phyloP scores from a whole-genome alignment of 2,113 vertebrate genomes.

The Pygoscelis adeliae region DNA sequence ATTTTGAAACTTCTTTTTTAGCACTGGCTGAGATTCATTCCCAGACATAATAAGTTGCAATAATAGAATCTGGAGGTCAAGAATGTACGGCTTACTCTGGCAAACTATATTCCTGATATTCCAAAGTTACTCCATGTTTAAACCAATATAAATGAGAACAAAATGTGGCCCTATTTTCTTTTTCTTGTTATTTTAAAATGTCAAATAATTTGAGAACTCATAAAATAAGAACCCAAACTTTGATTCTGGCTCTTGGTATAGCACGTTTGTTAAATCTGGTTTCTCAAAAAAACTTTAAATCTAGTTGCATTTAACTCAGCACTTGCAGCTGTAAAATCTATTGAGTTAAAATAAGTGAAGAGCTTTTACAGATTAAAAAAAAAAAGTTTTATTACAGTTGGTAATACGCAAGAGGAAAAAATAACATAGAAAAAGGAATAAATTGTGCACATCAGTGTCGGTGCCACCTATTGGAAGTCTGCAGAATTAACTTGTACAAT shows the following conservation, averaged over 20 bases:
- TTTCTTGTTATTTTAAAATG: neutral
- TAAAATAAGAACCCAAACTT: neutral
- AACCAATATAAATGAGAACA: neutral
- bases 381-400: neutral
- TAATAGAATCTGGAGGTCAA: neutral
- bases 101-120: neutral
- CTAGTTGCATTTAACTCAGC: neutral
- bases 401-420: neutral
- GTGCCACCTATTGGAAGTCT: neutral
- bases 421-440: neutral
- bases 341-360: neutral
- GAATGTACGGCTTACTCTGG: neutral
- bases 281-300: neutral
- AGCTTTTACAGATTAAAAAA: neutral
- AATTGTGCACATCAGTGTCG: neutral
- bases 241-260: neutral
- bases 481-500: neutral
- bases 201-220: neutral
- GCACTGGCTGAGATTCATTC: neutral
- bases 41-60: neutral
- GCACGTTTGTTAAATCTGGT: fast-evolving
- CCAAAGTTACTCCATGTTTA: neutral
- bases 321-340: neutral
- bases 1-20: neutral
- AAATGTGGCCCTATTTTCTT: neutral